Percentiles rank a stretch among this genome's conserved stretches.
Evolutionary conservation across 1,140 invertebrate species (phyloP).

Genomic region (Mizuhopecten yessoensis): DNA sequence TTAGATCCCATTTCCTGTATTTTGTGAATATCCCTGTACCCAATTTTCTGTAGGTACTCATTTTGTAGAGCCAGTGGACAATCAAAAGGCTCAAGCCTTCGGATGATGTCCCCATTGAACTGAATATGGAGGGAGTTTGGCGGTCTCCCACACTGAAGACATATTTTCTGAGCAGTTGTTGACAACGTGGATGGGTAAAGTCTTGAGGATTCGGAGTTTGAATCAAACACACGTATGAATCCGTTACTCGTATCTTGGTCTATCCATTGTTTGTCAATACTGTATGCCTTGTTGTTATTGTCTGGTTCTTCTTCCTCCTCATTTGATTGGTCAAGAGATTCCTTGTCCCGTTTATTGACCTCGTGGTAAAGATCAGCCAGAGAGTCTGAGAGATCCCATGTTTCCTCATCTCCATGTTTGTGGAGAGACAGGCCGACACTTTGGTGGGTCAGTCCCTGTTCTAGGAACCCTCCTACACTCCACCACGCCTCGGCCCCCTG

Average conservation of each 20-base stretch:
- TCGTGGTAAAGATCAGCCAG: conserved; percentile 80
- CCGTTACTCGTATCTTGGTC: conserved; percentile 80
- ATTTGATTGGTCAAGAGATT: conserved; percentile 30
- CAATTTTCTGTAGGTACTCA: conserved; percentile 80
- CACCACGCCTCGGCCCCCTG: conserved; percentile 80
- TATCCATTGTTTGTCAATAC: conserved; percentile 78
- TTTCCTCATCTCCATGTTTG: conserved; percentile 73
- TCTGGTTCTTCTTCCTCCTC: conserved; percentile 48
- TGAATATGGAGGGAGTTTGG: conserved; percentile 82
- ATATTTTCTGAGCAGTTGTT: conserved; percentile 81
- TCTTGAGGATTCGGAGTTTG: conserved; percentile 75
- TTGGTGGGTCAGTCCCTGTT: conserved; percentile 72
- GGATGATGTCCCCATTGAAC: conserved; percentile 82
- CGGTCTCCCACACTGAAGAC: conserved; percentile 77
- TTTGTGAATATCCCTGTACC: conserved; percentile 78
- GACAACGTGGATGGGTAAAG: conserved; percentile 80
- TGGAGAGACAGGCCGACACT: conserved; percentile 70
- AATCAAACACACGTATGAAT: conserved; percentile 80
- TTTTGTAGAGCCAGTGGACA: conserved; percentile 81
- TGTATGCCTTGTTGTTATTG: conserved; percentile 60
- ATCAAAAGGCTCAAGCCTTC: conserved; percentile 81
- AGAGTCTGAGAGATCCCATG: conserved; percentile 82
- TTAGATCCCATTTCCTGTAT: conserved; percentile 81
- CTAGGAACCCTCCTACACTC: conserved; percentile 77
- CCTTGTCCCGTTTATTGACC: conserved; percentile 67